A percentile compares a stretch with the other conserved stretches of the same genome.
Evolutionary conservation across 2,888 invertebrate species (phyloP).

Genomic region (Gonocerus acuteangulatus): DNA sequence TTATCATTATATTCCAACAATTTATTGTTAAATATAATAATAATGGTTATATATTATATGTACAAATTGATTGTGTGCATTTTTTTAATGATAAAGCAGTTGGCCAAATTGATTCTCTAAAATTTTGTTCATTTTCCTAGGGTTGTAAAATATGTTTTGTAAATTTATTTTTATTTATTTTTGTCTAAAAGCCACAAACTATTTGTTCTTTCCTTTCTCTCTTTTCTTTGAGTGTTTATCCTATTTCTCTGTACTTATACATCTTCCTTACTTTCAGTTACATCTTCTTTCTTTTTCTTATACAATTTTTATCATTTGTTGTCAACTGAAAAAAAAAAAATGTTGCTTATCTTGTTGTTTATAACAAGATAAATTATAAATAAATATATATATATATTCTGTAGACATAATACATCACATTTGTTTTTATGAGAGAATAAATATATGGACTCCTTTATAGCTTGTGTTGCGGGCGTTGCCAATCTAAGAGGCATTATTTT

Average conservation of each 20-base stretch:
- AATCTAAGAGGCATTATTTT: constrained; percentile 32
- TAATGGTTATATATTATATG: constrained; percentile 6
- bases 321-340: constrained; percentile 1
- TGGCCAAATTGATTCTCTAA: neutral
- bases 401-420: constrained; percentile 24
- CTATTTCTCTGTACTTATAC: constrained; percentile 9
- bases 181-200: constrained; percentile 10
- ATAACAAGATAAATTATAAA: constrained; percentile 23
- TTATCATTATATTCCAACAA: constrained; percentile 8
- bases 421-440: constrained; percentile 9
- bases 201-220: constrained; percentile 6
- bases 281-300: neutral
- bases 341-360: constrained; percentile 16
- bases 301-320: neutral
- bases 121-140: neutral
- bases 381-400: constrained; percentile 16
- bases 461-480: constrained; percentile 27
- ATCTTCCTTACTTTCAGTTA: neutral
- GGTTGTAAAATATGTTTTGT: constrained; percentile 3
- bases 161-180: constrained; percentile 1
- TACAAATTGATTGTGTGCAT: constrained; percentile 12
- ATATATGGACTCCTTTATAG: constrained; percentile 5
- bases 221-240: too few species aligned
- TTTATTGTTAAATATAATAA: neutral
- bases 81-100: constrained; percentile 8